Base-by-base conservation (phyloP, 2,888 invertebrate genomes). In the Apocheima hispidaria region DNA sequence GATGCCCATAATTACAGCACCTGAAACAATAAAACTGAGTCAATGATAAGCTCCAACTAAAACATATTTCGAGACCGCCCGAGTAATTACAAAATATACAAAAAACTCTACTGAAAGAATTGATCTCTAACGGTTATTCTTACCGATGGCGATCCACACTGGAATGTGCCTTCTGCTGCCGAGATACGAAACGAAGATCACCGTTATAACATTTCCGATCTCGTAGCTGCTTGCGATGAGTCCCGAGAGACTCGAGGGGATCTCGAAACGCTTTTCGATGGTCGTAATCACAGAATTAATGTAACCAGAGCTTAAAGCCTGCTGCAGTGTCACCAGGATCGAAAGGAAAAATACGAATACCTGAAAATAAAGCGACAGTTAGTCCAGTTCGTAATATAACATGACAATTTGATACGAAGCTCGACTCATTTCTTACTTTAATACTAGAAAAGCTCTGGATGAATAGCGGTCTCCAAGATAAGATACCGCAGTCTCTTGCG, bases 211-310 rank as follows among this genome's bases (percentile, higher is more conserved):
- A 90, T 98, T 98, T 79, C 98, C 98, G 80, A 98, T 97, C 94
- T 98, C 98, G 87, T 98, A 98, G 77, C 98, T 97, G 77, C 98
- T 98, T 60, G 98, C 98, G 72, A 98, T 97, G 75, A 98, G 94
- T 60, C 98, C 98, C 51, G 98, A 98, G 70, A 97, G 96, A 83
- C 97, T 97, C 84, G 98, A 98, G 64, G 98, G 98, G 81, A 98
- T 98, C 89, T 98, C 98, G 82, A 97, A 97, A 69, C 98, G 96
- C 88, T 98, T 98, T 93, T 99, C 98, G 79, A 99, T 98, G 58
- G 98, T 99, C 71, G 98, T 98, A 87, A 99, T 98, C 88, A 99
- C 98, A 86, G 97, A 97, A 92, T 98, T 98, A 74, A 97, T 97
- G 86, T 98, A 98, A 71, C 98, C 98, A 65, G 97, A 98, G 86